These are phyloP conservation scores for Saccopteryx bilineata DNA, from an alignment of 2,113 vertebrate genomes.

Conservation along the genomic window DNA sequence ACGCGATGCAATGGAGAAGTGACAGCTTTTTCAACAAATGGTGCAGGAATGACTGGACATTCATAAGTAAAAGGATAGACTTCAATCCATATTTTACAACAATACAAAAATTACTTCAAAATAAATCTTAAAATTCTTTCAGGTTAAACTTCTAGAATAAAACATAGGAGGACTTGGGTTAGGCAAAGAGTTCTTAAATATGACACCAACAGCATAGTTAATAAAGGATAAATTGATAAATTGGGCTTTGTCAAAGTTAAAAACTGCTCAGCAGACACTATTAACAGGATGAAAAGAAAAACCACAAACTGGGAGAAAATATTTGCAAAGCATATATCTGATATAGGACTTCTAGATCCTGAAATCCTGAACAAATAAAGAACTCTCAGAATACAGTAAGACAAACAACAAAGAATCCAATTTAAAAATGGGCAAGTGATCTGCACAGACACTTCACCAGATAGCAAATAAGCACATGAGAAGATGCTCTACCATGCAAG, in stretches of 20 bases:
- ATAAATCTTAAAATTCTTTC: constrained; percentile 1
- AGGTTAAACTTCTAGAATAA: neutral
- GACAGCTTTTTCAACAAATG: neutral
- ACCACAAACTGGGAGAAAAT: neutral
- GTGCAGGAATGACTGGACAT: neutral
- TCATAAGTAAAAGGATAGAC: neutral
- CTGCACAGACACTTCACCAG: neutral
- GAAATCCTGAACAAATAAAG: constrained; percentile 20
- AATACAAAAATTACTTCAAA: neutral
- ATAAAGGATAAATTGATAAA: neutral
- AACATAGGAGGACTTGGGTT: neutral
- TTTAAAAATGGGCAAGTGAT: neutral
- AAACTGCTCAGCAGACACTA: neutral
- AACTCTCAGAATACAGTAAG: neutral
- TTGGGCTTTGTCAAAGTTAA: neutral
- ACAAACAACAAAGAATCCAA: neutral
- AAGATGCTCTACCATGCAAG: neutral
- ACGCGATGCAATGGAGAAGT: neutral
- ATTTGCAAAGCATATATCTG: neutral
- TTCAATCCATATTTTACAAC: neutral
- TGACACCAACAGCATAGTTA: neutral
- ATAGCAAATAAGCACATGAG: neutral
- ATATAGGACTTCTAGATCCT: neutral
- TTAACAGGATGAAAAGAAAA: neutral
- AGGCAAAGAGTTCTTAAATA: neutral